phyloP scores from a whole-genome alignment of 2,797 vertebrate species.

The Chaunax sp. region DNA sequence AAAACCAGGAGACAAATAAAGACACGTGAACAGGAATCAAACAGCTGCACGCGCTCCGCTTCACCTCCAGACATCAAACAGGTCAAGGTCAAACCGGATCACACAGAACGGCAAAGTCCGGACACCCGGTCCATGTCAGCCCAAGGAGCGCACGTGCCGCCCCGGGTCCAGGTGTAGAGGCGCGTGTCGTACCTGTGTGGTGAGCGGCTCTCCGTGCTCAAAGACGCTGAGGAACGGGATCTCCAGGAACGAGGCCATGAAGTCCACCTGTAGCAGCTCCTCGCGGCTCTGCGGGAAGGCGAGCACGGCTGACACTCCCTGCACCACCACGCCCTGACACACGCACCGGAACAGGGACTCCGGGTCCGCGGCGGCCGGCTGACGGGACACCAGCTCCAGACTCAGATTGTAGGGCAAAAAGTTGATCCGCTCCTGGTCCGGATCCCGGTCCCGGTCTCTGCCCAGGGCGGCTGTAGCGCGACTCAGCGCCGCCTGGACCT shows the following conservation, averaged over 20 bases:
- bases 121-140: not conserved
- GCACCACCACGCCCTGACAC: constrained; percentile 87
- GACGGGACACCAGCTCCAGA: constrained; percentile 85
- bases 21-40: not conserved
- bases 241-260: constrained; percentile 88
- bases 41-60: not conserved
- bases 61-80: constrained; percentile 14
- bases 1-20: too few species aligned
- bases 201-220: constrained; percentile 84
- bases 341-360: constrained; percentile 87
- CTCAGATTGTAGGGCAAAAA: constrained; percentile 88
- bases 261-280: constrained; percentile 91
- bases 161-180: constrained; percentile 9
- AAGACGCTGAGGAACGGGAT: constrained; percentile 91
- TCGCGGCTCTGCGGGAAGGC: constrained; percentile 89
- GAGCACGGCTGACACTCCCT: constrained; percentile 88
- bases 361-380: constrained; percentile 85
- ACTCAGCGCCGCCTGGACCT: constrained; percentile 84
- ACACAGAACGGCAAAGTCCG: not conserved
- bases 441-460: constrained; percentile 48
- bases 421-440: constrained; percentile 58
- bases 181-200: constrained; percentile 81
- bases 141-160: not conserved
- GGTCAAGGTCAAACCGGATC: constrained; percentile 61
- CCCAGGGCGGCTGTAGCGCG: constrained; percentile 71